Evolutionary conservation across 2,888 invertebrate species (phyloP), one percentile per base, ranked within the genome.

Genomic region (Camptogramma bilineatum): DNA sequence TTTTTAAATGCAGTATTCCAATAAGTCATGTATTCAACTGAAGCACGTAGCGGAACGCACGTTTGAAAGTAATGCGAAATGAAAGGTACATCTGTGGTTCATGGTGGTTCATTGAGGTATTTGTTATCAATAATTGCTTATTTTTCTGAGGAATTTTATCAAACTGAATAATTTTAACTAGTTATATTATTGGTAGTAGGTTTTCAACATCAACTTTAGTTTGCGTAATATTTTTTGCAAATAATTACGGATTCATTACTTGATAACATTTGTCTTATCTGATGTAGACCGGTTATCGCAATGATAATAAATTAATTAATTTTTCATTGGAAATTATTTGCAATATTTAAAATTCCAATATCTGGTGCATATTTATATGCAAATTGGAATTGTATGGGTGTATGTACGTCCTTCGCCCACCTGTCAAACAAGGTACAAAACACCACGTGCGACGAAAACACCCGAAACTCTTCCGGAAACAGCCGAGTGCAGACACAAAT

Each of bases 401-500:
- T 72, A 76, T 75, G 69, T 71, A 28, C 28, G 28, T 28, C 58
- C 74, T 78, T 72, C 66, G 76, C 77, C 74, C 78, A 87, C 78
- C 83, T 88, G 84, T 85, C 84, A 85, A 79, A 75, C 55, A 24
- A 59, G 65, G 69, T 68, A 69, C 69, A 39, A 56, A 61, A 17
- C 63, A 80, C 85, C 91, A 91, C 88, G 90, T 90, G 90, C 80
- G 78, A 82, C 90, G 91, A 78, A 82, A 76, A 81, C 68, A 62
- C 61, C 79, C 90, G 90, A 89, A 74, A 68, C 66, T 69, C 44
- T 48, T 34, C 77, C 88, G 87, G 80, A 80, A 75, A 68, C 69
- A 64, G 72, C 77, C 86, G 86, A 86, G 73, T 78, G 73, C 71
- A 81, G 83, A 87, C 87, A 82, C 84, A 90, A 91, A 91, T 91